Base-by-base conservation (phyloP, 2,113 vertebrate genomes). In the Puffinus mauretanicus region DNA sequence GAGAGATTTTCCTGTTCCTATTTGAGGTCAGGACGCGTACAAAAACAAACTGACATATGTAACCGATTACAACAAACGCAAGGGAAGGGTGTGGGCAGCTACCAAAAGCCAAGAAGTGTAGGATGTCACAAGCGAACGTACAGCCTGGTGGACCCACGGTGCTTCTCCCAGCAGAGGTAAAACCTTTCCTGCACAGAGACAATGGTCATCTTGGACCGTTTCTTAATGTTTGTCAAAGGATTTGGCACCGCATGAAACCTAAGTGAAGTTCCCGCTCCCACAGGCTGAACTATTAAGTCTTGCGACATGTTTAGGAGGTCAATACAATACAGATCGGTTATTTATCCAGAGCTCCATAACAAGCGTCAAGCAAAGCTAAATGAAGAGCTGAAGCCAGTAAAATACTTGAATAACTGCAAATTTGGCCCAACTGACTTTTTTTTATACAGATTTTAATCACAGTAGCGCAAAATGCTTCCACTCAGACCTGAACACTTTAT, bases 81-180 rank as follows among this genome's bases (percentile, higher is more conserved):
- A 80, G 89, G 94, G 91, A 97, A 94, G 97, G 96, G 96, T 75
- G 97, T 91, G 91, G 87, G 88, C 72, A 93, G 86, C 87, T 93
- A 94, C 96, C 36, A 90, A 94, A 95, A 95, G 95, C 95, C 95
- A 94, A 94, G 73, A 84, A 88, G 88, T 90, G 87, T 94, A 95
- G 71, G 64, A 94, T 93, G 93, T 94, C 87, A 92, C 81, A 86
- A 94, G 77, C 3, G 1, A 94, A 91, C 11, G 3, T 86, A 94
- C 79, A 95, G 96, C 60, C 58, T 80, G 55, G 76, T 84, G 76
- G 79, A 78, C 75, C 20, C 84, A 84, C 25, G 87, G 36, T 2
- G 0, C 38, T 82, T 72, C 79, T 94, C 67, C 25, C 58, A 82
- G 82, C n/a, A 75, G 82, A 94, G 60, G 55, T 83, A 66, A 76